Conservation (phyloP, 2,797 vertebrate genomes). For the Microctenopoma stevenorrisi region DNA sequence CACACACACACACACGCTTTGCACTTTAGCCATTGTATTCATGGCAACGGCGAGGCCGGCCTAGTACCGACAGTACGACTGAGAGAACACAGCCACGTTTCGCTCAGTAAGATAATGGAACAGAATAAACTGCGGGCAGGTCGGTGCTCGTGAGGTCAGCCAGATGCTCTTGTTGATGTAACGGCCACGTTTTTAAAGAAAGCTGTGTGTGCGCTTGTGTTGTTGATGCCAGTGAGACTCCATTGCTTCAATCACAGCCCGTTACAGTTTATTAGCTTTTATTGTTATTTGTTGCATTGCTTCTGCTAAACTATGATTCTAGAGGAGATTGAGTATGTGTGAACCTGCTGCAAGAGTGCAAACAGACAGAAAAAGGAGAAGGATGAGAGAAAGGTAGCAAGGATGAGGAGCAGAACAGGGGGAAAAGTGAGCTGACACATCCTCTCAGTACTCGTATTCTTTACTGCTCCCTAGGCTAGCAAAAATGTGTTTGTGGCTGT, state of each 20-base stretch:
- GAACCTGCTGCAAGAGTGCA: background rate
- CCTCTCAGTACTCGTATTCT: conserved; percentile 48
- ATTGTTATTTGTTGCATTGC: conserved; percentile 3
- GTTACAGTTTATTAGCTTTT: conserved; percentile 25
- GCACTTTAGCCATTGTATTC: conserved; percentile 38
- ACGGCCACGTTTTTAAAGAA: conserved; percentile 10
- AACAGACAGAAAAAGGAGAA: background rate
- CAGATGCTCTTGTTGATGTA: conserved; percentile 42
- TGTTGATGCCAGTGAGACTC: conserved; percentile 19
- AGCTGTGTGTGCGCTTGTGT: background rate
- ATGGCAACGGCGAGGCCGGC: conserved; percentile 31
- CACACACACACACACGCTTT: conserved; percentile 52
- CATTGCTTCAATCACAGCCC: conserved; percentile 11
- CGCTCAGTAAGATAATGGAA: conserved; percentile 58
- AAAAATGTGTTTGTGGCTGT: conserved; percentile 39
- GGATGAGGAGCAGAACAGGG: conserved; percentile 33
- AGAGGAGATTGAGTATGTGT: conserved; percentile 16
- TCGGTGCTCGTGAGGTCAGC: conserved; percentile 48
- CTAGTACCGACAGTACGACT: conserved; percentile 67
- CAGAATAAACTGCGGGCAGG: conserved; percentile 37
- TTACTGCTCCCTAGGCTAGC: conserved; percentile 47
- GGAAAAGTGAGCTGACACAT: conserved; percentile 40
- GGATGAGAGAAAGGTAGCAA: conserved; percentile 19
- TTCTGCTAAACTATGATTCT: conserved; percentile 20
- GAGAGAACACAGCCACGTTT: conserved; percentile 52